Evolutionary conservation across 2,797 vertebrate genomes (phyloP).

Genomic region (Lacerta viridis): DNA sequence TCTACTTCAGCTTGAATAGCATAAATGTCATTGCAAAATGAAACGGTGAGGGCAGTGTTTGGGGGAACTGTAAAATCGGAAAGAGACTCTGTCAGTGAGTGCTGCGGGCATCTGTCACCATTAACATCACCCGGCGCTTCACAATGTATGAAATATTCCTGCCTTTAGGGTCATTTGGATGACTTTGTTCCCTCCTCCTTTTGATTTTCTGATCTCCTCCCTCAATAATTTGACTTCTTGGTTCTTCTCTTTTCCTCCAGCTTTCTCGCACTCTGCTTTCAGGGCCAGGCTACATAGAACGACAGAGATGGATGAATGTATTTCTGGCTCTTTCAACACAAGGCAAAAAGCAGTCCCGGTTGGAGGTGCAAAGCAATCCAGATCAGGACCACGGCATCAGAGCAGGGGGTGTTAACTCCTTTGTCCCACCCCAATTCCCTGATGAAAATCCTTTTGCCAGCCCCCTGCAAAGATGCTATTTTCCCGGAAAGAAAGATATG

Average conservation of each 20-base stretch:
- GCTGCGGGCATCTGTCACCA: neutral
- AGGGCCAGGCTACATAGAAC: neutral
- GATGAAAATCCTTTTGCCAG: too few relatives aligned
- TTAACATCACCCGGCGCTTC: fast-evolving
- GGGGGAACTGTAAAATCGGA: neutral
- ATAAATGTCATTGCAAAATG: conserved; percentile 25
- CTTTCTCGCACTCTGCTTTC: neutral
- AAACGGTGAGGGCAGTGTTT: conserved; percentile 15
- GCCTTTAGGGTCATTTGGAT: conserved; percentile 42
- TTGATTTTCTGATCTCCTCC: conserved; percentile 23
- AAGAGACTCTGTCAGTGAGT: conserved; percentile 8
- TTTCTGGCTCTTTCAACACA: neutral
- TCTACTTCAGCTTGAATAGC: conserved; percentile 31
- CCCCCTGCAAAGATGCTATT: neutral
- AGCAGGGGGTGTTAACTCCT: too few relatives aligned
- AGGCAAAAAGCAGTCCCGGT: neutral
- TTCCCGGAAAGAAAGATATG: neutral
- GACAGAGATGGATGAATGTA: neutral
- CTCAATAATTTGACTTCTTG: conserved; percentile 33
- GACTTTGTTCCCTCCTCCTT: neutral
- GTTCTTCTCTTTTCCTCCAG: conserved; percentile 43
- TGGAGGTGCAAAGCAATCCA: neutral
- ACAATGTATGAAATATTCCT: fast-evolving
- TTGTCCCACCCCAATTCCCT: too few relatives aligned
- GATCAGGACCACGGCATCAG: neutral